Evolutionary conservation across 2,113 vertebrate species (phyloP), one percentile per base, ranked within the genome.

Genomic region (Caranx melampygus): DNA sequence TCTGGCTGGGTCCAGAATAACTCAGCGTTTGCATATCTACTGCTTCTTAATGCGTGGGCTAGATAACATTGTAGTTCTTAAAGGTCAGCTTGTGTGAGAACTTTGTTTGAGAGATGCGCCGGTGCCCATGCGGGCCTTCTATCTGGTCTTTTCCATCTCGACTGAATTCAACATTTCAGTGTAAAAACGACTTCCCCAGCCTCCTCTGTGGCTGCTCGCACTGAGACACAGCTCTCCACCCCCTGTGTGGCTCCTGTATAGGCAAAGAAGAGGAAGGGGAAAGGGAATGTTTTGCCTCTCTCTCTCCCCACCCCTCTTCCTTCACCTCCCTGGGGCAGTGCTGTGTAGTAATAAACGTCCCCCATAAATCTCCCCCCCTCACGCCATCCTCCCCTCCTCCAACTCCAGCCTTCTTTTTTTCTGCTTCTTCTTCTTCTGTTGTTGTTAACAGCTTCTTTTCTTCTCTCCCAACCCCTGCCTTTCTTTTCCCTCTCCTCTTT

Each of bases 291-390:
- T 93, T 90, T 91, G 81, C 84, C 77, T 79, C 68, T 72, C 68
- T 72, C 72, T 59, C 60, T 76, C 84, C 69, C 83, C 57, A 33
- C 82, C 83, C 75, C 77, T 82, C 72, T 62, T 75, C 88, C 74
- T 69, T 85, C 86, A 82, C 84, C 84, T 91, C 93, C 92, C 87
- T 55, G 82, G 89, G 91, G 91, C 90, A 89, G 78, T 67, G 66
- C 88, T 91, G 81, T 87, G 89, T 87, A 91, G 93, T 91, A 94
- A 95, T 94, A 95, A 93, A 94, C 79, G 68, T 90, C 81, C 83
- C 78, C 80, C 78, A 91, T 94, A 94, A 94, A 95, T 93, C 93
- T 92, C 74, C 84, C 74, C 84, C 84, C 80, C 90, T 90, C 88
- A 82, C 78, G 14, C 86, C 78, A 82, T 84, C 83, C 51, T 83